Evolutionary conservation across 2,113 vertebrate genomes (phyloP).

Genomic region (Mustelus asterias): DNA sequence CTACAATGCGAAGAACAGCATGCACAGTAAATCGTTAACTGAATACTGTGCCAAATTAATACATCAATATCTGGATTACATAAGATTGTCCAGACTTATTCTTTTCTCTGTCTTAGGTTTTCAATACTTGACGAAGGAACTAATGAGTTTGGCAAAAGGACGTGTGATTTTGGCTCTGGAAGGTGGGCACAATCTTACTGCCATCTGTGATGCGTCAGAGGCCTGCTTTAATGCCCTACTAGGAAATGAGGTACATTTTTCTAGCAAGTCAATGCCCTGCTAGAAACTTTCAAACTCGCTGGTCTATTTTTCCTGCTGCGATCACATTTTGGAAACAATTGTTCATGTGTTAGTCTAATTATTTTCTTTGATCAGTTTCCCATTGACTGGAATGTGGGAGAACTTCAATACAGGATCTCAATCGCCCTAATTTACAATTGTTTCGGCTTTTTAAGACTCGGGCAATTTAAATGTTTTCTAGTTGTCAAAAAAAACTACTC

Average conservation of each 20-base stretch:
- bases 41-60: not conserved
- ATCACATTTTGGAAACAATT: not conserved
- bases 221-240: conserved; percentile 66
- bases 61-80: not conserved
- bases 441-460: conserved; percentile 49
- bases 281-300: not conserved
- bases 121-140: conserved; percentile 62
- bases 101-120: conserved; percentile 56
- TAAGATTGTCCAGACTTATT: not conserved
- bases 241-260: conserved; percentile 67
- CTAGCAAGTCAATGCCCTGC: conserved; percentile 42
- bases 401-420: conserved; percentile 33
- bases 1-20: not conserved
- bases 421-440: conserved; percentile 20
- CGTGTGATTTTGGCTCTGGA: conserved; percentile 57
- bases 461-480: conserved; percentile 61
- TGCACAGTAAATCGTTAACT: not conserved
- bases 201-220: conserved; percentile 65
- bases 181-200: conserved; percentile 65
- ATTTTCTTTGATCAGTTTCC: conserved; percentile 47
- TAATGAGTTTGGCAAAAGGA: conserved; percentile 61
- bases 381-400: conserved; percentile 40
- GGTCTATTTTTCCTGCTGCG: not conserved
- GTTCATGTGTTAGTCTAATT: not conserved
- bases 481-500: conserved; percentile 65